Evolutionary conservation across 2,113 vertebrate species (phyloP), one percentile per base, ranked within the genome.

Genomic region (Clarias magur): DNA sequence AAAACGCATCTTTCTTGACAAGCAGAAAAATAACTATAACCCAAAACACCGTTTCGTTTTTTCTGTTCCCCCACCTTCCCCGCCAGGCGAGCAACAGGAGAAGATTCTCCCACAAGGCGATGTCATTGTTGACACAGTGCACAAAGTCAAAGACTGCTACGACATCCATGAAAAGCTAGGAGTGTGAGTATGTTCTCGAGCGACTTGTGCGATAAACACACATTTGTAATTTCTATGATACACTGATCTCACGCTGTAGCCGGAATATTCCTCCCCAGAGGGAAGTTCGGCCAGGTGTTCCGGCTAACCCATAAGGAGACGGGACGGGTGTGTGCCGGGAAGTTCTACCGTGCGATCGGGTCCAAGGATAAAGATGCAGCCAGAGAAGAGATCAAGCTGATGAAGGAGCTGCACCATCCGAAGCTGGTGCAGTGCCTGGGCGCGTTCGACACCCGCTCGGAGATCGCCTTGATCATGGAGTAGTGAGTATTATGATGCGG

Each of bases 391-490:
- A 96, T 98, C 16, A 90, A 96, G 73, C 88, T 97, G 19, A 97
- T 98, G 96, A 97, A 96, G 90, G 91, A 91, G 56, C 94, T 98
- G 80, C 95, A 95, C 1, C 97, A 97, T 88, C 95, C 95, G 0
- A 96, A 95, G 81, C 94, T 98, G 0, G 96, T 96, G 83, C 96
- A 96, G 84, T 96, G 96, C 89, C 90, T 96, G 10, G 96, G 93
- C 0, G 97, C 96, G 76, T 98, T 96, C 27, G 94, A 96, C 88
- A 91, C 91, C 0, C 93, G 91, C 2, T 0, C 90, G 0, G 94
- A 96, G 91, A 90, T 96, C 21, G 94, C 95, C 90, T 94, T 98
- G 96, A 94, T 98, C 90, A 94, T 97, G 95, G 96, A 98, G 80
- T 97, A 96, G 97, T 98, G 90, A 96, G 97, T 95, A 1, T 57